These are phyloP conservation scores for Scaptomyza cyrtandrae DNA, from an alignment of 2,888 invertebrate genomes.

Conservation along the genomic window DNA sequence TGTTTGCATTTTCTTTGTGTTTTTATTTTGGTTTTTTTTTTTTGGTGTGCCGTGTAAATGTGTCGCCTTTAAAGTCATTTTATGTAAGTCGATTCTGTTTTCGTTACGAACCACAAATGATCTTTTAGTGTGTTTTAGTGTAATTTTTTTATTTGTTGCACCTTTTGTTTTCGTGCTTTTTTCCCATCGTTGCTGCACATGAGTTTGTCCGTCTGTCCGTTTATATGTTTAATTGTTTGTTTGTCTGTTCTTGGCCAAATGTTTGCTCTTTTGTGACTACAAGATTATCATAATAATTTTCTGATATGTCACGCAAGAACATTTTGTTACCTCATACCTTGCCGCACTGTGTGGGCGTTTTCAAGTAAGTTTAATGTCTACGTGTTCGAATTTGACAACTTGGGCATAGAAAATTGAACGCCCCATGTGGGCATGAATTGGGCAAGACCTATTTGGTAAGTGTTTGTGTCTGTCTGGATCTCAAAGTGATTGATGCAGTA, in stretches of 20 bases:
- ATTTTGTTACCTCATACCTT: constrained; percentile 36
- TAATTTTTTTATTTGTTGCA: constrained; percentile 35
- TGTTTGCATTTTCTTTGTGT: constrained; percentile 63
- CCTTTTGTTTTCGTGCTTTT: constrained; percentile 46
- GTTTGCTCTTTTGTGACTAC: constrained; percentile 62
- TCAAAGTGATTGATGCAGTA: constrained; percentile 29
- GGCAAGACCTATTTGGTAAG: constrained; percentile 29
- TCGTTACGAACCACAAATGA: constrained; percentile 39
- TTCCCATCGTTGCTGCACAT: constrained; percentile 61
- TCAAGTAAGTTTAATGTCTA: constrained; percentile 32
- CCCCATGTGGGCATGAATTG: constrained; percentile 49
- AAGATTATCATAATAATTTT: constrained; percentile 77
- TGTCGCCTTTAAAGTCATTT: constrained; percentile 80
- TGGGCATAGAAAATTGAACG: constrained; percentile 34
- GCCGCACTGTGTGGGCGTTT: constrained; percentile 45
- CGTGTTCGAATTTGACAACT: constrained; percentile 54
- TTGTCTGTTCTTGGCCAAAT: constrained; percentile 54
- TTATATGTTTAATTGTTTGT: constrained; percentile 8
- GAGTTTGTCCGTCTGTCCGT: constrained; percentile 6
- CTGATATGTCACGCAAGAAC: constrained; percentile 74
- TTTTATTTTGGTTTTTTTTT: constrained; percentile 54
- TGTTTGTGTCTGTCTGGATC: constrained; percentile 5
- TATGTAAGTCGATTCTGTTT: constrained; percentile 77
- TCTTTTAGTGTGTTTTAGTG: constrained; percentile 42
- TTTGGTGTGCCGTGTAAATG: constrained; percentile 69